Percentiles rank a stretch among this genome's conserved stretches.
Evolutionary conservation across 2,888 invertebrate species (phyloP).

Genomic region (Ganaspis brasiliensis): DNA sequence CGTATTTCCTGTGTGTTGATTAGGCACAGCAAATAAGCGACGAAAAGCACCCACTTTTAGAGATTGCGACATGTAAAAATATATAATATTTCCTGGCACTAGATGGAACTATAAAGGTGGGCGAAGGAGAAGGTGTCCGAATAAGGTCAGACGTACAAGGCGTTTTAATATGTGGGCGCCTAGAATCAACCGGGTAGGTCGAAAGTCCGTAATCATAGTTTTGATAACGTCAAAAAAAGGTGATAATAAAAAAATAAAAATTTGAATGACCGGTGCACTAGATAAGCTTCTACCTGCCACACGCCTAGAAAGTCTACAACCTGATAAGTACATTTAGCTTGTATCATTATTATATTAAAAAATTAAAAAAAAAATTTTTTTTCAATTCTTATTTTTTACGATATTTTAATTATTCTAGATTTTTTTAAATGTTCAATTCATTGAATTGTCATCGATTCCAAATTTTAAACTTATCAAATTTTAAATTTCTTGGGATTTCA

Average conservation of each 20-base stretch:
- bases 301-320: no score
- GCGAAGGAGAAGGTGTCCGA: conserved; percentile 78
- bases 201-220: conserved; percentile 45
- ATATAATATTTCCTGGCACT: conserved; percentile 53
- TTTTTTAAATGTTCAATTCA: no score
- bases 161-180: conserved; percentile 69
- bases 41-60: conserved; percentile 53
- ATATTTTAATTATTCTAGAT: no score
- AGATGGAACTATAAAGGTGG: conserved; percentile 61
- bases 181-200: conserved; percentile 62
- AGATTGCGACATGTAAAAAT: conserved; percentile 55
- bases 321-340: no score
- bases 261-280: not conserved
- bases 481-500: no score
- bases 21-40: not conserved
- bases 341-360: no score
- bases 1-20: conserved; percentile 15
- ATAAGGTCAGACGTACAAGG: conserved; percentile 77
- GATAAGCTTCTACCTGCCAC: conserved; percentile 15
- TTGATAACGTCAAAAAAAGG: conserved; percentile 46
- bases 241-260: not conserved
- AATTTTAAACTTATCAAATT: no score
- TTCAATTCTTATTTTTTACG: no score
- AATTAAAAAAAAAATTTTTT: no score
- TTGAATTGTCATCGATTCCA: no score